These are phyloP conservation scores for Hypanus sabinus DNA, from an alignment of 2,113 vertebrate genomes.

Conservation along the genomic window DNA sequence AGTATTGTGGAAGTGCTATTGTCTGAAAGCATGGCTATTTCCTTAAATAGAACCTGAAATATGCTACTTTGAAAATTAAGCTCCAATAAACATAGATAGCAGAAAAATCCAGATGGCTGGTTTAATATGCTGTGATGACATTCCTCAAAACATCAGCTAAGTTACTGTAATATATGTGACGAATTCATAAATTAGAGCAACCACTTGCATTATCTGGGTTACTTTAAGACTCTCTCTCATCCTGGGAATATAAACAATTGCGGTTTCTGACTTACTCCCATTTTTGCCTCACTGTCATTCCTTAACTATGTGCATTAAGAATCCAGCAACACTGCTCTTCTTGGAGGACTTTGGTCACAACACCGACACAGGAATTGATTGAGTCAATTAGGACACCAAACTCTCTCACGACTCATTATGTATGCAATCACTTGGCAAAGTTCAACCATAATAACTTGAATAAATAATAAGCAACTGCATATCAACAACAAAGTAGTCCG, in stretches of 20 bases:
- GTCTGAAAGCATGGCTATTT: background rate
- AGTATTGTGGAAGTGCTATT: background rate
- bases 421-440: background rate
- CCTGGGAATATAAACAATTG: background rate
- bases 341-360: background rate
- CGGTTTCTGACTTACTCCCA: background rate
- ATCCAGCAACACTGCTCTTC: background rate
- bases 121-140: background rate
- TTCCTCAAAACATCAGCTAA: background rate
- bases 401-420: background rate
- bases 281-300: background rate
- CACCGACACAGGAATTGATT: background rate
- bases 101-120: background rate
- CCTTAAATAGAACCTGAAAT: background rate
- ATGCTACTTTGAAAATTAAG: background rate
- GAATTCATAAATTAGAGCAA: background rate
- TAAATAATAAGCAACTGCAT: background rate
- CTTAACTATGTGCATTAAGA: background rate
- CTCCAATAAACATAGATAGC: background rate
- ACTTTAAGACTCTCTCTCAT: background rate
- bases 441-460: background rate
- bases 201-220: background rate
- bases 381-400: background rate
- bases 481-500: background rate
- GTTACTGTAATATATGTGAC: background rate